These are phyloP conservation scores for Girardinus metallicus DNA, from an alignment of 2,797 vertebrate genomes.

Conservation along the genomic window DNA sequence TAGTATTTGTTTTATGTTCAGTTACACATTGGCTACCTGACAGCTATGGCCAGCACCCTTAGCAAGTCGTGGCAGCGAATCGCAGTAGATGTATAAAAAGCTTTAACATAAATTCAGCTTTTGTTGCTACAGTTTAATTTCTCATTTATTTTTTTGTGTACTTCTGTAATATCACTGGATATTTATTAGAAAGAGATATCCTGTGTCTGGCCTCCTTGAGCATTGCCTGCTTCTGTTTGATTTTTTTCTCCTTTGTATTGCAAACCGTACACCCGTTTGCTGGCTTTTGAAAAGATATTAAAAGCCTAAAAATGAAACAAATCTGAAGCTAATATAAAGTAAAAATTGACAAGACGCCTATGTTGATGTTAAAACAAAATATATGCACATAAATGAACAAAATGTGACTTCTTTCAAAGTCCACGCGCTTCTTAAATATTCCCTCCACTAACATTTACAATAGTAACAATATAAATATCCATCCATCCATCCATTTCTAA, in stretches of 20 bases:
- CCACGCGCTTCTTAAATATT: neutral
- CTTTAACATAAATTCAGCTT: neutral
- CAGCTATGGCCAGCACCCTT: neutral
- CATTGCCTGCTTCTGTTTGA: neutral
- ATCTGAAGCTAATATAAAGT: neutral
- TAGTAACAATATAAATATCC: neutral
- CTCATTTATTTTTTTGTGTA: neutral
- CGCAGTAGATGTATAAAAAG: neutral
- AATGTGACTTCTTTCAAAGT: neutral
- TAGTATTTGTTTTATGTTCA: neutral
- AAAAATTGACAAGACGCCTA: neutral
- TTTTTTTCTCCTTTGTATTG: neutral
- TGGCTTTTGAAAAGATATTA: neutral
- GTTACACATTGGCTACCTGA: neutral
- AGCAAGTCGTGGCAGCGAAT: neutral
- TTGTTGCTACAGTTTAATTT: neutral
- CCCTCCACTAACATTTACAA: neutral
- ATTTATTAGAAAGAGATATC: neutral
- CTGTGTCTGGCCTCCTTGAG: neutral
- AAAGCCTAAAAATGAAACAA: neutral
- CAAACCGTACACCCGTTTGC: neutral
- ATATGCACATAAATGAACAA: neutral
- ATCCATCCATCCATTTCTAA: too few species aligned
- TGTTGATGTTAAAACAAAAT: neutral
- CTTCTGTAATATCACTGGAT: neutral